Evolutionary conservation across 2,113 vertebrate species (phyloP), one percentile per base, ranked within the genome.

Genomic region (Lutjanus erythropterus): DNA sequence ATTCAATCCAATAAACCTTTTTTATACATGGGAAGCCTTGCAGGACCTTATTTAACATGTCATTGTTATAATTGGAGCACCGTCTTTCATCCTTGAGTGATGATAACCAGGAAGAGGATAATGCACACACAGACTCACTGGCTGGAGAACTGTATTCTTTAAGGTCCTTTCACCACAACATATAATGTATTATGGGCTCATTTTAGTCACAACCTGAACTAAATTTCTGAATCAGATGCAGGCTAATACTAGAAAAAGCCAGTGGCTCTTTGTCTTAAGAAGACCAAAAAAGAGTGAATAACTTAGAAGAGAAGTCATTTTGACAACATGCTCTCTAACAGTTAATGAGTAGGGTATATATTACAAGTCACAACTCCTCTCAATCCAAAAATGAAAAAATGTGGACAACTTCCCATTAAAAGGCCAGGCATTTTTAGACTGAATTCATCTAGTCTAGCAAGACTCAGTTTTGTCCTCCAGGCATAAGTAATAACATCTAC

Each of bases 1-100:
- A 72, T 61, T 64, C 1, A 49, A 84, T 66, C 55, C 1, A 66
- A 4, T 41, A 23, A 18, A 64, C 49, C 33, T 78, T 47, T 52
- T 75, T 46, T 33, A 23, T 27, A 44, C 46, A 67, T 19, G 16
- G 29, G 16, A 75, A 31, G 23, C 61, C 39, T 37, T 39, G 42
- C 23, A 74, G 64, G 19, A 39, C 4, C n/a, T 42, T 42, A 49
- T 62, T 35, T 50, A 64, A 65, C 3, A 29, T 52, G 3, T 70
- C 41, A 35, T 19, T 42, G 29, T 46, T 56, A 44, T 35, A 11
- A 42, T 18, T 39, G 16, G 9, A 49, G 23, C 56, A 21, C 21
- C 33, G 8, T 56, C 42, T 23, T 29, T 72, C 55, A 44, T 81
- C 23, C 11, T 50, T 37, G 15, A 21, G 8, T 53, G 21, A 60